A percentile compares a stretch with the other conserved stretches of the same genome.
Conservation (phyloP, 2,888 invertebrate species). For the Epistrophe eligans region DNA sequence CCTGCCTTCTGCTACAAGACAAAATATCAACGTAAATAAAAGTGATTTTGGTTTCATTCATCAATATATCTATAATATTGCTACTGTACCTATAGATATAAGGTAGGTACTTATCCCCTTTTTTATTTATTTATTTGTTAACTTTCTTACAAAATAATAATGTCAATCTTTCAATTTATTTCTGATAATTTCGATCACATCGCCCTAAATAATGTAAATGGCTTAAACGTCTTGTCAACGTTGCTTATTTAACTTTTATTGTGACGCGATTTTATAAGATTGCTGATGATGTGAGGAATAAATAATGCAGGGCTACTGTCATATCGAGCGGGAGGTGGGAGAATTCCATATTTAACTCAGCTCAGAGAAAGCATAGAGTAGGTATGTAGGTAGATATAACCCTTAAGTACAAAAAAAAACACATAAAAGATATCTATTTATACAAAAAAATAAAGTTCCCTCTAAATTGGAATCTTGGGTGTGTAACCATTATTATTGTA, state of each 20-base stretch:
- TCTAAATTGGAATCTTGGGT: neutral
- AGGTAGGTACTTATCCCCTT: slow-evolving; percentile 27
- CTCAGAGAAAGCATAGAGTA: neutral
- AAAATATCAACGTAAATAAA: neutral
- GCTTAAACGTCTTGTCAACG: slow-evolving; percentile 34
- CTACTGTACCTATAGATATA: too few relatives aligned
- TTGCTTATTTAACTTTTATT: slow-evolving; percentile 30
- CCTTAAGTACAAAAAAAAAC: neutral
- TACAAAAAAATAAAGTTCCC: neutral
- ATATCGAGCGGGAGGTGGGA: neutral
- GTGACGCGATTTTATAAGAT: slow-evolving; percentile 11
- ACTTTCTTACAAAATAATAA: slow-evolving; percentile 13
- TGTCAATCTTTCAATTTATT: slow-evolving; percentile 24
- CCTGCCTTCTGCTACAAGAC: neutral
- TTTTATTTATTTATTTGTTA: slow-evolving; percentile 11
- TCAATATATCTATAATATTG: slow-evolving; percentile 4
- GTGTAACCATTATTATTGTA: neutral
- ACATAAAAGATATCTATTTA: neutral
- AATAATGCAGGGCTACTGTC: slow-evolving; percentile 14
- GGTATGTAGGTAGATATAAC: neutral
- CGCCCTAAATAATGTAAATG: slow-evolving; percentile 21
- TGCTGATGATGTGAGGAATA: slow-evolving; percentile 4
- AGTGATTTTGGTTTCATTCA: slow-evolving; percentile 34
- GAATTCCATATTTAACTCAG: neutral
- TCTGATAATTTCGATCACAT: slow-evolving; percentile 21